Base-by-base conservation (phyloP, 2,888 invertebrate genomes). In the Hipparchia semele region DNA sequence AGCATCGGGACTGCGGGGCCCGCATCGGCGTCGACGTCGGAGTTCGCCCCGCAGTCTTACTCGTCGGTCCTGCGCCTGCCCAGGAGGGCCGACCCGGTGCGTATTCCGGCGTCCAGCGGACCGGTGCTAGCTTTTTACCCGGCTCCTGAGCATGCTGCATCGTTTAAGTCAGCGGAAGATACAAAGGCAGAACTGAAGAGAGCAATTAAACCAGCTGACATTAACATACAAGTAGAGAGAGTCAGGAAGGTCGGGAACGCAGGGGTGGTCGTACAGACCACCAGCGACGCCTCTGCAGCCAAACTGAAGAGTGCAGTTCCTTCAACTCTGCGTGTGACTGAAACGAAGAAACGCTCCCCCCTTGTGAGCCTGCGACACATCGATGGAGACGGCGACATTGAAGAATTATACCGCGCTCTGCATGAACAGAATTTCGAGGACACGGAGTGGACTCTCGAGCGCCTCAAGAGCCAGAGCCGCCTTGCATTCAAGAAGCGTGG, bases 231-330 rank as follows among this genome's bases (percentile, higher is more conserved):
- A 3, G 49, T 64, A 5, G 64, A 64, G 4, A n/a, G 13, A 0
- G 0, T 64, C 0, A 33, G 77, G 0, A 76, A n/a, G n/a, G n/a
- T n/a, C n/a, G n/a, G n/a, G n/a, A n/a, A n/a, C n/a, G n/a, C n/a
- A n/a, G n/a, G n/a, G 0, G 73, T 78, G 0, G 68, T 77, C 1
- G 2, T 81, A 0, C n/a, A 75, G 13, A 77, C 78, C 0, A 58
- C 75, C 0, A 70, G 68, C 0, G 10, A n/a, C 0, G 75, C 68
- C 2, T 68, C 64, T 0, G 78, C 78, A 0, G 2, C 46, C 0
- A 73, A 56, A 2, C 59, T 80, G 0, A 73, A 66, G 1, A 65
- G 46, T 0, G 75, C 78, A 0, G 71, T 66, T 0, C 80, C 79
- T 0, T 49, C 74, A 0, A 60, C 65, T 0, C 69, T 80, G 0